Base-by-base conservation (phyloP, 2,113 vertebrate species). In the Heloderma charlesbogerti region DNA sequence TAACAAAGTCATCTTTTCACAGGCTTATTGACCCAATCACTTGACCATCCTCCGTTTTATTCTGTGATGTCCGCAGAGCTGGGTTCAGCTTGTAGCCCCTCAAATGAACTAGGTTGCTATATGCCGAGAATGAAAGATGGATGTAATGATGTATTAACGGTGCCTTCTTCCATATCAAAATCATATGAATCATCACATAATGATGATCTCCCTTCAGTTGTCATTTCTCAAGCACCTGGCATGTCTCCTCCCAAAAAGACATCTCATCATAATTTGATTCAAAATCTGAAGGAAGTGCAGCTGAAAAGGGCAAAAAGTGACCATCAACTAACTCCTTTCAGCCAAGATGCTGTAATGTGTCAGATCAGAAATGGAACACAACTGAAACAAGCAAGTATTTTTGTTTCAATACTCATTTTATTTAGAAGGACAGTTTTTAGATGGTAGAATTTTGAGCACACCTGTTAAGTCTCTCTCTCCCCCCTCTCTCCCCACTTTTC, bases 351-450 rank as follows among this genome's bases (percentile, higher is more conserved):
- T 29, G 43, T 89, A 51, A 78, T 92, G 67, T 78, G 67, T 66
- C 90, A 92, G 83, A 92, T 94, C n/a, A 90, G 72, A 83, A 88
- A 90, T 72, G 93, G 91, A 7, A 25, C 90, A 25, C n/a, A 82
- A 22, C 74, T 94, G 37, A 94, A 92, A 82, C 72, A 83, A 34
- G 94, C 89, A 90, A 95, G 91, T 94, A 89, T 84, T 15, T 67
- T 88, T 34, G 34, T 67, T 74, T 60, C 3, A 40, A 25, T 81
- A 43, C 15, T 29, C 2, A 2, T 27, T 60, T 60, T 63, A 6
- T 83, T 83, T 63, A 63, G 57, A 60, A 57, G 27, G 18, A 86
- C 15, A 20, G 43, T 34, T 54, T 18, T 29, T 54, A 75, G 12
- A 15, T 54, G 31, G 43, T 9, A 40, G 63, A 29, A 45, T 29